Evolutionary conservation across 2,113 vertebrate species (phyloP).

Genomic region (Antechinus flavipes): DNA sequence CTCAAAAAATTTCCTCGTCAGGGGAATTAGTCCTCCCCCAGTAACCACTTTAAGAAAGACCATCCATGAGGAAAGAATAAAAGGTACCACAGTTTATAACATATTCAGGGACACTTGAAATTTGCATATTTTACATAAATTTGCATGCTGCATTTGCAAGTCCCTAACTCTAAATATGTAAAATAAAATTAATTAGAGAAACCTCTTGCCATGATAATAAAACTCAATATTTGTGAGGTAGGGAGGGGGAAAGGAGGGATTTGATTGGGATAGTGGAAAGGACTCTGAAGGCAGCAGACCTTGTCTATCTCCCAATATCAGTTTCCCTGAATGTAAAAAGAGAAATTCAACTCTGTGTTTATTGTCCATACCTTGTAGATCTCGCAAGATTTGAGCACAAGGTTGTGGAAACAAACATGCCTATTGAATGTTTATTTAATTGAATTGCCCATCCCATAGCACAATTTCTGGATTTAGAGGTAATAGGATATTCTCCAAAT

Average conservation of each 20-base stretch:
- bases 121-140: conserved; percentile 76
- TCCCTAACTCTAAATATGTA: conserved; percentile 53
- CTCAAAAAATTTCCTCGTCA: neutral
- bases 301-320: neutral
- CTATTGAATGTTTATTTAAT: neutral
- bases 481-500: neutral
- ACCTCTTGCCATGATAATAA: conserved; percentile 2
- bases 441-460: neutral
- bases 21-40: neutral
- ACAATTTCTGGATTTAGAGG: neutral
- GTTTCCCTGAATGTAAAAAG: neutral
- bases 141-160: conserved; percentile 73
- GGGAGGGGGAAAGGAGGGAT: neutral
- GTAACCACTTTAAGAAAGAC: neutral
- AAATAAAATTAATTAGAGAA: conserved; percentile 65
- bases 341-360: neutral
- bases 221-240: neutral
- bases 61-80: conserved; percentile 17
- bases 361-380: neutral
- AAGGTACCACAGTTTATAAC: conserved; percentile 22
- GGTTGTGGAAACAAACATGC: neutral
- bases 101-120: neutral
- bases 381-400: neutral
- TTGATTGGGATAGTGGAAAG: neutral
- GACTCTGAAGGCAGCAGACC: neutral